Percentiles rank a stretch among this genome's conserved stretches.
Evolutionary conservation across 2,113 vertebrate species (phyloP).

Genomic region (Urocynchramus pylzowi): DNA sequence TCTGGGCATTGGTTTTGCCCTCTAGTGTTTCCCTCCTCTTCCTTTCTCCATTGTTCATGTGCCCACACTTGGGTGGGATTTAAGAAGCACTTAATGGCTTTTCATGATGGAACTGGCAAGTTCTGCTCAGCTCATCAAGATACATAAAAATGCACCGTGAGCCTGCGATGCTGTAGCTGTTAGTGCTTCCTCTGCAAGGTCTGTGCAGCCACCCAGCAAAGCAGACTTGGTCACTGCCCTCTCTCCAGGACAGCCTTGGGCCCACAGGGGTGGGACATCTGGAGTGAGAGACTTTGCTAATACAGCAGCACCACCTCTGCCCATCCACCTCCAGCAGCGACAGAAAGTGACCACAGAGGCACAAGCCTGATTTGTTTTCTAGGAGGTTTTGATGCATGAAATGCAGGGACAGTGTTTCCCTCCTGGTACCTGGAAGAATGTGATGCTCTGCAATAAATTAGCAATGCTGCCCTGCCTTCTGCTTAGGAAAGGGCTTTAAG

Average conservation of each 20-base stretch:
- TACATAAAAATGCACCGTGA: neutral
- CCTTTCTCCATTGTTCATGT: neutral
- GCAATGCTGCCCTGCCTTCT: neutral
- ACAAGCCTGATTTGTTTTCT: neutral
- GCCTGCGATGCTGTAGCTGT: neutral
- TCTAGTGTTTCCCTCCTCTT: neutral
- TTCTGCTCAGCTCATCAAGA: neutral
- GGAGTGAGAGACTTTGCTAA: neutral
- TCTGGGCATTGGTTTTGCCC: neutral
- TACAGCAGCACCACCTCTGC: neutral
- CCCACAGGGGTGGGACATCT: neutral
- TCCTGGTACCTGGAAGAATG: neutral
- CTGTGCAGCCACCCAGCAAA: neutral
- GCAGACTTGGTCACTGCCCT: neutral
- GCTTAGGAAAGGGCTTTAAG: neutral
- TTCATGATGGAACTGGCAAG: neutral
- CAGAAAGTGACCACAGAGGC: neutral
- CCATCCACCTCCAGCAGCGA: neutral
- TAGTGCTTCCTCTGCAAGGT: neutral
- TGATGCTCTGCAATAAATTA: neutral
- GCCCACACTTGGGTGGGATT: neutral
- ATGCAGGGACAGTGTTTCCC: neutral
- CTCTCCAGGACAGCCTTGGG: neutral
- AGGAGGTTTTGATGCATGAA: neutral
- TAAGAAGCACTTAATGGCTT: neutral